Conservation (phyloP, 2,888 invertebrate genomes). For the Dinocampus coccinellae region DNA sequence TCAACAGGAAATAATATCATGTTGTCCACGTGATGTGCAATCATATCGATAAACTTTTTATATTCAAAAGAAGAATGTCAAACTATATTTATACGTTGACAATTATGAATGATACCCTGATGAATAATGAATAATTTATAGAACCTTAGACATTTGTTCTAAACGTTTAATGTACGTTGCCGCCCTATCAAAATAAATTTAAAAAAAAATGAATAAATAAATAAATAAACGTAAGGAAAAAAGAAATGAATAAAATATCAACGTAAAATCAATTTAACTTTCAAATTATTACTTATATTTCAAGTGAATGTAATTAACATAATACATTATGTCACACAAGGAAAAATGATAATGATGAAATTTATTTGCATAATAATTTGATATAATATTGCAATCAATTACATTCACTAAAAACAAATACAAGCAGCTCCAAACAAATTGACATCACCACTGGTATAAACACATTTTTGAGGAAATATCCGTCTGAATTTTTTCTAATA, state of each 20-base stretch:
- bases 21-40: slow-evolving; percentile 47
- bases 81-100: slow-evolving; percentile 62
- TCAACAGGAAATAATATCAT: slow-evolving; percentile 29
- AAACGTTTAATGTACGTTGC: slow-evolving; percentile 39
- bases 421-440: neutral
- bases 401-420: slow-evolving; percentile 15
- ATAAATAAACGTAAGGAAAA: neutral
- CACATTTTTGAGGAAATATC: slow-evolving; percentile 8
- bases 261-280: slow-evolving; percentile 11
- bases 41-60: slow-evolving; percentile 62
- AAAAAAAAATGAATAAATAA: slow-evolving; percentile 16
- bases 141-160: slow-evolving; percentile 27
- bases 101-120: slow-evolving; percentile 37
- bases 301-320: slow-evolving; percentile 8
- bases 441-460: neutral
- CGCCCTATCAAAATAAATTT: slow-evolving; percentile 13
- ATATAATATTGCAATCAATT: slow-evolving; percentile 1
- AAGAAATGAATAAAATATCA: neutral
- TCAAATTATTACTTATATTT: slow-evolving; percentile 24
- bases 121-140: slow-evolving; percentile 23
- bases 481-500: slow-evolving; percentile 20
- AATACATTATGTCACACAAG: slow-evolving; percentile 1
- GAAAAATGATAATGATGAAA: neutral
- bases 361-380: slow-evolving; percentile 2
- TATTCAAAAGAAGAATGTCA: slow-evolving; percentile 50